Base-by-base conservation (phyloP, 2,888 invertebrate species). In the Meliscaeva auricollis region DNA sequence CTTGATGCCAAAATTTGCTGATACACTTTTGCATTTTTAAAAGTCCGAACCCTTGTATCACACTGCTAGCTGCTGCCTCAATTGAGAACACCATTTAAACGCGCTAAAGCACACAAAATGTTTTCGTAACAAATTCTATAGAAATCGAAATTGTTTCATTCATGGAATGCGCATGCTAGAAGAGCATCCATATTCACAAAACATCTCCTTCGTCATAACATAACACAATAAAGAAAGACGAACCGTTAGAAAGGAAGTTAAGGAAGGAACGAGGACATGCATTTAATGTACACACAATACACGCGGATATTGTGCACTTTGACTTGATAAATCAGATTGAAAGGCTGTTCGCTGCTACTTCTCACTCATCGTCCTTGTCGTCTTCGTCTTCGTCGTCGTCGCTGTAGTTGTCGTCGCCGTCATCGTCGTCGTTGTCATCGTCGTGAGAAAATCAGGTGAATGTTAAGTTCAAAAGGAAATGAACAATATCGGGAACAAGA, bases 111-210 rank as follows among this genome's bases (percentile, higher is more conserved):
- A 56, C 50, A 60, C 38, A 70, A 48, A 66, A 22, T 26, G 15
- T 78, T 54, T 62, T 46, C 50, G 15, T 60, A 74, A 44, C 11
- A 64, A 48, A 64, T 48, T 32, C 30, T n/a, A 13, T 48, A 20
- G 30, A 48, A 48, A 32, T 46, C 64, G 46, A 48, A 64, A 46
- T 22, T 58, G 50, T 38, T 77, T 68, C 80, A 85, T 77, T 76
- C 50, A 76, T 66, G 69, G 50, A 81, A 85, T 85, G 85, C 85
- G 85, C 85, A 85, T 81, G 81, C 68, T 85, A 62, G 68, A 76
- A 73, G 81, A 85, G 81, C 48, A 58, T 74, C 68, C 52, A 20
- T 46, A 50, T 56, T 52, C 52, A 26, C 54, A 35, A 50, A 50
- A 66, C 13, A 54, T 56, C 41, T 58, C 20, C 26, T 17, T 30